phyloP scores from a whole-genome alignment of 2,888 invertebrate species.

The Eugnorisma glareosa region DNA sequence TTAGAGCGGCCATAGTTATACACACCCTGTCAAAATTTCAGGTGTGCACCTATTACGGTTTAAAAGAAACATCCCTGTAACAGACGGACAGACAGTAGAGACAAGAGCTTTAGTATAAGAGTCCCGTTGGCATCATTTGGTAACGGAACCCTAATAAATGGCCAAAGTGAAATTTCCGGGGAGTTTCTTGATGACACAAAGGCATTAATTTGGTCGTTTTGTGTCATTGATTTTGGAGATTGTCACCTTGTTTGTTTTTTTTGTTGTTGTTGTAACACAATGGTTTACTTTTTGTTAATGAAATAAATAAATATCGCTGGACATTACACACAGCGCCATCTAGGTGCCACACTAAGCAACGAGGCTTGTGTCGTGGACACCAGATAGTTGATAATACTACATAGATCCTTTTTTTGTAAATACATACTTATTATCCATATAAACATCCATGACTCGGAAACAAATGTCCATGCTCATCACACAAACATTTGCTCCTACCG shows the following conservation, averaged over 20 bases:
- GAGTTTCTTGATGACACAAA: conserved; percentile 21
- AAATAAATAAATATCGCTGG: no score
- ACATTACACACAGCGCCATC: no score
- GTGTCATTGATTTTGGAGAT: background rate
- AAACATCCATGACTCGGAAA: no score
- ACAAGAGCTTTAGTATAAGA: fast-evolving
- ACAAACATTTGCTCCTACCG: no score
- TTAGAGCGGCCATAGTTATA: no score
- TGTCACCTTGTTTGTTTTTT: background rate
- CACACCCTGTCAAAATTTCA: background rate
- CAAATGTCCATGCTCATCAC: no score
- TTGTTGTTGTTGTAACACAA: background rate
- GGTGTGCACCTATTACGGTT: background rate
- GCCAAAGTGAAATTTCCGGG: conserved; percentile 13
- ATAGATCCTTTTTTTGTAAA: no score
- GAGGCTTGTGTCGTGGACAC: no score
- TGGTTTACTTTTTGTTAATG: background rate
- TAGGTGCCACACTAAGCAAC: no score
- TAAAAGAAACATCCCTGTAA: no score
- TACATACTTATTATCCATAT: no score
- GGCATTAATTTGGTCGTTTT: background rate
- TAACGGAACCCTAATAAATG: background rate
- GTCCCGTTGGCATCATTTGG: background rate
- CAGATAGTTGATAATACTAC: no score
- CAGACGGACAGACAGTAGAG: background rate